Percentiles rank a stretch among this genome's conserved stretches.
phyloP scores from a whole-genome alignment of 2,888 invertebrate species.

The Leptinotarsa peninsularis region DNA sequence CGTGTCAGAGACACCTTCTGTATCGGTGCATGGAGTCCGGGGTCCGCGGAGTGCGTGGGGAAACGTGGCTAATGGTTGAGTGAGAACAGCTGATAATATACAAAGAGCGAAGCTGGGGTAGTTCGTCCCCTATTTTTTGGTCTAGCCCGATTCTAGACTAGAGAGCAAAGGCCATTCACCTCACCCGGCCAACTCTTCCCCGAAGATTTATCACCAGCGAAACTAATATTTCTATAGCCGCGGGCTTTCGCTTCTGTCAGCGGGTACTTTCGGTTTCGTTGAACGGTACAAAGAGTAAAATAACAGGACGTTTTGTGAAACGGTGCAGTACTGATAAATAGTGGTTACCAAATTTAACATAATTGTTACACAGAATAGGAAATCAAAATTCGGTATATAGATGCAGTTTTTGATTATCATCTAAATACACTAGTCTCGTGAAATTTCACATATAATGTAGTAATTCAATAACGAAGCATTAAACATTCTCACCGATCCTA shows the following conservation, averaged over 20 bases:
- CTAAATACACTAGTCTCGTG: too few species aligned
- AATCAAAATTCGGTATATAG: background rate
- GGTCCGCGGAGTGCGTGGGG: slow-evolving; percentile 20
- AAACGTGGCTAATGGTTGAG: slow-evolving; percentile 27
- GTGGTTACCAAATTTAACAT: too few species aligned
- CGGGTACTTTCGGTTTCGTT: background rate
- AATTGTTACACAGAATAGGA: background rate
- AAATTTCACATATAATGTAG: too few species aligned
- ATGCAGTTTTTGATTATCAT: too few species aligned
- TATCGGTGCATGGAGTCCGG: slow-evolving; percentile 18
- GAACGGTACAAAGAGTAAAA: background rate
- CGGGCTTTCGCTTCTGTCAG: background rate
- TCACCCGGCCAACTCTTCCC: slow-evolving; percentile 37
- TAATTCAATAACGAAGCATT: too few species aligned
- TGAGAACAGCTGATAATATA: slow-evolving; percentile 40
- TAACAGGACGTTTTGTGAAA: background rate
- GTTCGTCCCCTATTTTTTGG: slow-evolving; percentile 48
- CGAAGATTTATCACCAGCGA: slow-evolving; percentile 27
- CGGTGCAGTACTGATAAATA: too few species aligned
- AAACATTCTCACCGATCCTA: too few species aligned
- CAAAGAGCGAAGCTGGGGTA: slow-evolving; percentile 49
- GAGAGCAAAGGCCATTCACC: slow-evolving; percentile 49
- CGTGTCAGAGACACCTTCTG: slow-evolving; percentile 27
- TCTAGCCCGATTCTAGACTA: slow-evolving; percentile 50
- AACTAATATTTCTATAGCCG: slow-evolving; percentile 20